Conservation (phyloP, 2,888 invertebrate species). For the Acleris emargana region DNA sequence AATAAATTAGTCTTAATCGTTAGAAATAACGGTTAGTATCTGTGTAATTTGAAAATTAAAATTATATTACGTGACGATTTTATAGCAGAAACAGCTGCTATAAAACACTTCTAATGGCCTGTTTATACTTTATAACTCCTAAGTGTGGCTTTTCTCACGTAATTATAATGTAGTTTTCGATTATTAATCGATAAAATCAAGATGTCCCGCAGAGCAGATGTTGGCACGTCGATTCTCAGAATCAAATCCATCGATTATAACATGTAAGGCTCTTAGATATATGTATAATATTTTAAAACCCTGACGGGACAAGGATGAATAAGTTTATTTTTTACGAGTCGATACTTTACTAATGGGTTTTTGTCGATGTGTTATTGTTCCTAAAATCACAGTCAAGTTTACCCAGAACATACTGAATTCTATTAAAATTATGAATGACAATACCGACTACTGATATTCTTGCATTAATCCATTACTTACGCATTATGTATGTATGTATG, state of each 20-base stretch:
- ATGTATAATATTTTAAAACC: too few relatives aligned
- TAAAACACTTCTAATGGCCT: conserved; percentile 50
- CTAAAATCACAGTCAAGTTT: too few relatives aligned
- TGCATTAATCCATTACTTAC: too few relatives aligned
- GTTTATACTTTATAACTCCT: conserved; percentile 39
- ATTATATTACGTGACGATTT: conserved; percentile 13
- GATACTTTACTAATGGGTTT: too few relatives aligned
- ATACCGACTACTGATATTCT: too few relatives aligned
- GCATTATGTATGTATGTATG: too few relatives aligned
- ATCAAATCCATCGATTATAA: not conserved
- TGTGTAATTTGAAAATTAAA: conserved; percentile 13
- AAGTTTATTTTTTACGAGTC: too few relatives aligned
- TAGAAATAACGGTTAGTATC: not conserved
- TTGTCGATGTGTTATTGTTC: too few relatives aligned
- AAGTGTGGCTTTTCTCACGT: conserved; percentile 46
- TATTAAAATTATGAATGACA: too few relatives aligned
- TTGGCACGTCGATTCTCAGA: not conserved
- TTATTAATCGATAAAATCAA: conserved; percentile 50
- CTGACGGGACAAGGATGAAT: too few relatives aligned
- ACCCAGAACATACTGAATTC: too few relatives aligned
- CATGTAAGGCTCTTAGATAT: too few relatives aligned
- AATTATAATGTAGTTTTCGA: conserved; percentile 49
- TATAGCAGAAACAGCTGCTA: conserved; percentile 47
- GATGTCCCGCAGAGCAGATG: conserved; percentile 8
- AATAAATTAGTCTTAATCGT: conserved; percentile 9